Evolutionary conservation across 2,113 vertebrate genomes (phyloP).

Genomic region (Oceanites oceanicus): DNA sequence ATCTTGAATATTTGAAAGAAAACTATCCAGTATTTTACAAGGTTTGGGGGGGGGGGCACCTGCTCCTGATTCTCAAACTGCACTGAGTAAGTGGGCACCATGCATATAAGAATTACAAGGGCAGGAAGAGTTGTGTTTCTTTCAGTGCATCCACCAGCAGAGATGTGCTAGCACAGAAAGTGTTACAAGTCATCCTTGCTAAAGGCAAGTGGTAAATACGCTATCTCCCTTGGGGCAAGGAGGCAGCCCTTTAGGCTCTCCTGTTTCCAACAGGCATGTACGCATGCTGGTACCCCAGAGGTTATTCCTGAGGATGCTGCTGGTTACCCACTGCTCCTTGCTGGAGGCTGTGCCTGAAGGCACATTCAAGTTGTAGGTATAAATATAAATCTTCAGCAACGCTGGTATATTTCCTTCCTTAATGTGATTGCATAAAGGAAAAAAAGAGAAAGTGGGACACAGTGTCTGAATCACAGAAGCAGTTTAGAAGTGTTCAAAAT

Average conservation of each 20-base stretch:
- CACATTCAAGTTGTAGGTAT: neutral
- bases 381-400: neutral
- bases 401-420: neutral
- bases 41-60: neutral
- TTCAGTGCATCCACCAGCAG: neutral
- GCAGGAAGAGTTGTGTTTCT: neutral
- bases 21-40: neutral
- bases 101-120: neutral
- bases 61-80: neutral
- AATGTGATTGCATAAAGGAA: neutral
- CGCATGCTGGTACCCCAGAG: fast-evolving
- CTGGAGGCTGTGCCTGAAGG: neutral
- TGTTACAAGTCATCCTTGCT: neutral
- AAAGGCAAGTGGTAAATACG: neutral
- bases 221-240: neutral
- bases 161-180: neutral
- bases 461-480: conserved; percentile 5
- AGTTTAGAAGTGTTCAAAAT: neutral
- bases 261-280: neutral
- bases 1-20: neutral
- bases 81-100: neutral
- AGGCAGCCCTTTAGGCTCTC: neutral
- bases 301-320: neutral
- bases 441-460: conserved; percentile 1
- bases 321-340: neutral